phyloP scores from a whole-genome alignment of 1,140 invertebrate species.

The Globodera ellingtonae region DNA sequence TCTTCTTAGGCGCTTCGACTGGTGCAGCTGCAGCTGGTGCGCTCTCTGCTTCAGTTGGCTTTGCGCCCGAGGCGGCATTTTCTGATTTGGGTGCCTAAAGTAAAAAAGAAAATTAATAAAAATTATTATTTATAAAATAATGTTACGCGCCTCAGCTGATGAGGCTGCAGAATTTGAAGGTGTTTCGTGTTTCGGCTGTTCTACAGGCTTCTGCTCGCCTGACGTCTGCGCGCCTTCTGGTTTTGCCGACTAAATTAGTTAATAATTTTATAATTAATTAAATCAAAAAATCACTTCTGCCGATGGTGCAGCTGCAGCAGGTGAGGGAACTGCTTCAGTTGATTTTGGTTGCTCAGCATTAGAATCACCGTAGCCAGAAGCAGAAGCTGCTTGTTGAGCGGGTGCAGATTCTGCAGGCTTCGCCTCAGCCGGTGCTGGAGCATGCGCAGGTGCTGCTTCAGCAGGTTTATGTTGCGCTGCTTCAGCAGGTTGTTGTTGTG shows the following conservation, averaged over 20 bases:
- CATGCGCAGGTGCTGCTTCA: conserved; percentile 27
- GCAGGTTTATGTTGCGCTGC: background rate
- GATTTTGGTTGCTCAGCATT: background rate
- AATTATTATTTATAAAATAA: too few relatives aligned
- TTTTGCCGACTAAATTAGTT: too few relatives aligned
- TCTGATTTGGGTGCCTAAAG: too few relatives aligned
- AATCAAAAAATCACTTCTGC: background rate
- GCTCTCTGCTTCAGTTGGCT: background rate
- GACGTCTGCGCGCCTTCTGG: background rate
- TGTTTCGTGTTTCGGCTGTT: too few relatives aligned
- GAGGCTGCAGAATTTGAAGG: too few relatives aligned
- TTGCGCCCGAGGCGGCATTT: too few relatives aligned
- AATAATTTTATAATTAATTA: background rate
- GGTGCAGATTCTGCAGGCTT: conserved; percentile 23
- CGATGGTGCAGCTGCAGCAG: background rate
- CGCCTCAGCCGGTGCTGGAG: conserved; percentile 29
- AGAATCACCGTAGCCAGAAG: background rate
- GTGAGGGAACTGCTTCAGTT: background rate
- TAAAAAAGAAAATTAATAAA: too few relatives aligned
- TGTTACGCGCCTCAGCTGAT: too few relatives aligned
- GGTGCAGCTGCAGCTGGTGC: background rate
- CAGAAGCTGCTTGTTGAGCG: conserved; percentile 14
- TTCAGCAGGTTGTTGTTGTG: background rate
- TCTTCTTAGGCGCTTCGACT: background rate
- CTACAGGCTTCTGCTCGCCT: background rate